These are phyloP conservation scores for Heterodera filipjevi DNA, from an alignment of 2,888 invertebrate species.

Conservation along the genomic window DNA sequence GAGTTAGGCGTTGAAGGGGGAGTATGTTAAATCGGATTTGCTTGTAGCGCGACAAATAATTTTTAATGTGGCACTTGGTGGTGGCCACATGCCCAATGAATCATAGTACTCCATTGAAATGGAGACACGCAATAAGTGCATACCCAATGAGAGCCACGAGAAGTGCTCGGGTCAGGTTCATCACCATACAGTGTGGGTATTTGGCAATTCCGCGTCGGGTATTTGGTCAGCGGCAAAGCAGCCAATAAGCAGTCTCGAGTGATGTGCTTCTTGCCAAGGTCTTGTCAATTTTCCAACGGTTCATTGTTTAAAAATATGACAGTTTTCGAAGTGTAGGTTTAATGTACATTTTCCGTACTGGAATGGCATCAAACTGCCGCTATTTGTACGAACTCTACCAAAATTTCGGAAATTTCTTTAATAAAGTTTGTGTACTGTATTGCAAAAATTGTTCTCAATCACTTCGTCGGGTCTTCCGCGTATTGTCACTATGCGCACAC, in stretches of 20 bases:
- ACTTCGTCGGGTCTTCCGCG: conserved; percentile 23
- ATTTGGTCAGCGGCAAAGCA: no score
- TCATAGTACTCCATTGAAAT: no score
- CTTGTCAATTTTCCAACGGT: conserved; percentile 16
- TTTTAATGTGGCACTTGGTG: neutral
- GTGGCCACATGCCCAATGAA: no score
- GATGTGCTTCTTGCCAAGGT: neutral
- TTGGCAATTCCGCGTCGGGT: no score
- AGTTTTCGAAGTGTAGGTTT: conserved; percentile 30
- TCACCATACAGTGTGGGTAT: no score
- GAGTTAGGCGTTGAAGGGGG: conserved; percentile 14
- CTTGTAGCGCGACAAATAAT: conserved; percentile 6
- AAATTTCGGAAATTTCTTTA: conserved; percentile 22
- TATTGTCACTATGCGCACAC: conserved; percentile 30
- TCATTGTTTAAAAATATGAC: no score
- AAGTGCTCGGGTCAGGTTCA: no score
- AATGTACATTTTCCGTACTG: conserved; percentile 25
- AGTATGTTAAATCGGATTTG: neutral
- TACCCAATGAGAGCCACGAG: no score
- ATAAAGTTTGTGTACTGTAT: conserved; percentile 20
- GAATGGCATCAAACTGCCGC: conserved; percentile 20
- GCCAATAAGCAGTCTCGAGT: neutral
- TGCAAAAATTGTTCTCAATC: conserved; percentile 30
- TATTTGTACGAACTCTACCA: conserved; percentile 28
- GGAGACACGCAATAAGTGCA: no score